These are phyloP conservation scores for Lochmaea capreae DNA, from an alignment of 2,888 invertebrate genomes.

Conservation along the genomic window DNA sequence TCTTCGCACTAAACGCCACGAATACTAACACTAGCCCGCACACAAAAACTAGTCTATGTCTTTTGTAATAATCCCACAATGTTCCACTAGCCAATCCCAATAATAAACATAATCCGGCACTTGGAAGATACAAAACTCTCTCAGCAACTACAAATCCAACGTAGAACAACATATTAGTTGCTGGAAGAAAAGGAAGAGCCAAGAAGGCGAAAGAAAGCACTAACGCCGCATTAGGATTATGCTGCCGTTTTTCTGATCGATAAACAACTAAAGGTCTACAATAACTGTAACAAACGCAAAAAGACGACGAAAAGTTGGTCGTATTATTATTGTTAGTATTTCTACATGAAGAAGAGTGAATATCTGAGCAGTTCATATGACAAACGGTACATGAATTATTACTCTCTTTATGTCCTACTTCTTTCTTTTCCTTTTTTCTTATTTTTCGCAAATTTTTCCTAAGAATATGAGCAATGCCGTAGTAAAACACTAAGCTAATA, in stretches of 20 bases:
- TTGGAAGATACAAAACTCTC: slow-evolving; percentile 94
- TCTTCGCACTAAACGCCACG: slow-evolving; percentile 79
- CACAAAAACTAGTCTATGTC: slow-evolving; percentile 63
- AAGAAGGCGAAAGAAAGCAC: slow-evolving; percentile 79
- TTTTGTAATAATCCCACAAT: slow-evolving; percentile 64
- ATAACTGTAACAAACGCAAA: slow-evolving; percentile 55
- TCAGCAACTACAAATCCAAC: slow-evolving; percentile 99
- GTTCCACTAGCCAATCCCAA: slow-evolving; percentile 79
- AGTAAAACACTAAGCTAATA: slow-evolving; percentile 81
- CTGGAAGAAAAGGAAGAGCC: slow-evolving; percentile 93
- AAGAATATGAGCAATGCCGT: slow-evolving; percentile 48
- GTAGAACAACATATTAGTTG: slow-evolving; percentile 96
- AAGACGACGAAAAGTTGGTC: slow-evolving; percentile 69
- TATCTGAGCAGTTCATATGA: slow-evolving; percentile 74
- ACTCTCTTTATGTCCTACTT: slow-evolving; percentile 13
- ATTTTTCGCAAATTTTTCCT: slow-evolving; percentile 54
- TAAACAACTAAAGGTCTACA: slow-evolving; percentile 28
- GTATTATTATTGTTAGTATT: slow-evolving; percentile 80
- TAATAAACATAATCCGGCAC: slow-evolving; percentile 93
- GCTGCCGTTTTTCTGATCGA: slow-evolving; percentile 37
- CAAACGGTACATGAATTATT: slow-evolving; percentile 73
- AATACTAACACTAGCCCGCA: slow-evolving; percentile 70
- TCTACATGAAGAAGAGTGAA: slow-evolving; percentile 77
- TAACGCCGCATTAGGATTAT: slow-evolving; percentile 49
- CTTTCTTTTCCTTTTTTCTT: slow-evolving; percentile 13